These are phyloP conservation scores for Dolomedes plantarius DNA, from an alignment of 2,888 invertebrate species.

Conservation along the genomic window DNA sequence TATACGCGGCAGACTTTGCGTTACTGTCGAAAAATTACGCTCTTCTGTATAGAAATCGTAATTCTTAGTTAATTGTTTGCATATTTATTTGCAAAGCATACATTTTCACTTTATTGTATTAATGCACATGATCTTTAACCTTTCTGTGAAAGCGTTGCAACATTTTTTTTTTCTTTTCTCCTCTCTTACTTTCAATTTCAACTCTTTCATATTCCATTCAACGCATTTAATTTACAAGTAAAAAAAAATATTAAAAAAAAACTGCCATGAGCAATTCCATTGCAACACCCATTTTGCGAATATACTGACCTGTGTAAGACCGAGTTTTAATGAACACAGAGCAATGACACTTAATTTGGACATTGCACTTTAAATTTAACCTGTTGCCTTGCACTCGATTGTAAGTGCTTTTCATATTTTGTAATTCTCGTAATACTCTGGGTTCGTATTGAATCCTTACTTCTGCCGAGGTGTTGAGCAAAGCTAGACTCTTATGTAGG, in stretches of 20 bases:
- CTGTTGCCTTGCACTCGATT: slow-evolving; percentile 4
- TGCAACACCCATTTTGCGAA: neutral
- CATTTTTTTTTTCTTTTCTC: too few relatives aligned
- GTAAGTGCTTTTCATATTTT: neutral
- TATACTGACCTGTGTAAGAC: neutral
- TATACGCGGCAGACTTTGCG: too few relatives aligned
- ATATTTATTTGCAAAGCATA: too few relatives aligned
- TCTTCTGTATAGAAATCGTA: too few relatives aligned
- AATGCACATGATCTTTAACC: too few relatives aligned
- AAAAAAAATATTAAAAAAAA: too few relatives aligned
- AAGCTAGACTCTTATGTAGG: neutral
- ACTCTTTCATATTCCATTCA: neutral
- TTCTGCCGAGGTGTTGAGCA: neutral
- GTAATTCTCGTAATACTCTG: neutral
- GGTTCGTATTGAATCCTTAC: neutral
- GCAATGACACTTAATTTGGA: slow-evolving; percentile 5
- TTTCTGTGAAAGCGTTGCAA: too few relatives aligned
- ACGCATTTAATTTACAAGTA: neutral
- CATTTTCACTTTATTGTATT: too few relatives aligned
- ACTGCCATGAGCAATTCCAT: neutral
- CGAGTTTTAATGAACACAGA: neutral
- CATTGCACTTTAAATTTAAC: neutral
- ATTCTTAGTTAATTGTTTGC: too few relatives aligned
- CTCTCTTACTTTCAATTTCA: neutral
- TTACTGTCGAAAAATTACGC: too few relatives aligned